Evolutionary conservation across 2,113 vertebrate genomes (phyloP).

Genomic region (Chionis minor): DNA sequence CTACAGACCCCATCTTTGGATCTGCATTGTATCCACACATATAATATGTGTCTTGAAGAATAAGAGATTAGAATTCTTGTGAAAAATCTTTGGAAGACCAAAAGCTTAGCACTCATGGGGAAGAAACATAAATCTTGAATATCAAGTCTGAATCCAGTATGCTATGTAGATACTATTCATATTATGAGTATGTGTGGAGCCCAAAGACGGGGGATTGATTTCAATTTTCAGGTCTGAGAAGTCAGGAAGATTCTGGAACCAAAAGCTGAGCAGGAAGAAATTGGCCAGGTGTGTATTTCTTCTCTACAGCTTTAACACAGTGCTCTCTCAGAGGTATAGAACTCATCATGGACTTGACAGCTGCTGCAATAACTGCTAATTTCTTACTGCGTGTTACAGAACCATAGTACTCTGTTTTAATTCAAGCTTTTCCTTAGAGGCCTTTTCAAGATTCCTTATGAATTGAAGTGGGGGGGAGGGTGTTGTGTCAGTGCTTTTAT

Average conservation of each 20-base stretch:
- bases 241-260: neutral
- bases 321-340: neutral
- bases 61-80: neutral
- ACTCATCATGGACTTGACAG: neutral
- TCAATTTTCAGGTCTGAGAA: neutral
- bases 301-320: neutral
- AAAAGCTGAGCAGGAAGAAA: neutral
- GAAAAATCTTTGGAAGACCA: neutral
- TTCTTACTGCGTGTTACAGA: neutral
- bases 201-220: neutral
- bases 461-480: neutral
- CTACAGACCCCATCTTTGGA: neutral
- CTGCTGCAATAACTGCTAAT: neutral
- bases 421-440: neutral
- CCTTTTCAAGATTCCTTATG: neutral
- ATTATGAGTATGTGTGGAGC: neutral
- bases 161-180: neutral
- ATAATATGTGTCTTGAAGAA: neutral
- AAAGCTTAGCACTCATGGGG: neutral
- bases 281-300: neutral
- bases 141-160: neutral
- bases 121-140: neutral
- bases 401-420: neutral
- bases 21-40: neutral
- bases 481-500: neutral